Evolutionary conservation across 2,797 vertebrate genomes (phyloP).

Genomic region (Sebastes trivittatus): DNA sequence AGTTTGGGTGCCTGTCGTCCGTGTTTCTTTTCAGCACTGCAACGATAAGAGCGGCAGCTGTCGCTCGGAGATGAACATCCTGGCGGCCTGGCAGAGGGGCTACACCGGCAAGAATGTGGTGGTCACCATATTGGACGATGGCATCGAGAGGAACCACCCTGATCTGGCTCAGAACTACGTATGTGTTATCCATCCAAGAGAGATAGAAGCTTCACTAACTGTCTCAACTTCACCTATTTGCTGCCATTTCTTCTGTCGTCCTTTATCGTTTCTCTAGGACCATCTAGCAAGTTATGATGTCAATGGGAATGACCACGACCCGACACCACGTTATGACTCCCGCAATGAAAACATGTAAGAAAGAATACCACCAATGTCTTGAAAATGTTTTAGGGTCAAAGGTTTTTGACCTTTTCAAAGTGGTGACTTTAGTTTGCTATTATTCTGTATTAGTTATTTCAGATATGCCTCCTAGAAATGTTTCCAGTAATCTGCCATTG

Average conservation of each 20-base stretch:
- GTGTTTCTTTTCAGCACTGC: constrained; percentile 67
- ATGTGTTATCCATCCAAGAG: constrained; percentile 42
- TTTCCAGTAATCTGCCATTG: too few species aligned
- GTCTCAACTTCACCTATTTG: neutral
- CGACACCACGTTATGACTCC: constrained; percentile 85
- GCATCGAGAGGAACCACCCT: constrained; percentile 90
- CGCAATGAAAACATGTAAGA: constrained; percentile 88
- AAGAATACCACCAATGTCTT: neutral
- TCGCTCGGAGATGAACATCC: constrained; percentile 86
- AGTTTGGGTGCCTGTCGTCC: neutral
- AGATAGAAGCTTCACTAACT: neutral
- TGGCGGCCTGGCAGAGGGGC: constrained; percentile 88
- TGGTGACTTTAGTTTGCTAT: too few species aligned
- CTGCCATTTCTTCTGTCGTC: neutral
- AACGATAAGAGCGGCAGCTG: constrained; percentile 65
- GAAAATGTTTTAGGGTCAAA: too few species aligned
- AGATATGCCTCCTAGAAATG: too few species aligned
- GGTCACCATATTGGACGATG: constrained; percentile 89
- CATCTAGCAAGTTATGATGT: constrained; percentile 91
- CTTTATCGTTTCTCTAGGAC: constrained; percentile 71
- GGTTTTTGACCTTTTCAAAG: too few species aligned
- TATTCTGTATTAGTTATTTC: too few species aligned
- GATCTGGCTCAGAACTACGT: constrained; percentile 91
- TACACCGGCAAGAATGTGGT: constrained; percentile 89
- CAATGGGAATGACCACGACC: constrained; percentile 90